Conservation (phyloP, 2,113 vertebrate species). For the Oceanites oceanicus region DNA sequence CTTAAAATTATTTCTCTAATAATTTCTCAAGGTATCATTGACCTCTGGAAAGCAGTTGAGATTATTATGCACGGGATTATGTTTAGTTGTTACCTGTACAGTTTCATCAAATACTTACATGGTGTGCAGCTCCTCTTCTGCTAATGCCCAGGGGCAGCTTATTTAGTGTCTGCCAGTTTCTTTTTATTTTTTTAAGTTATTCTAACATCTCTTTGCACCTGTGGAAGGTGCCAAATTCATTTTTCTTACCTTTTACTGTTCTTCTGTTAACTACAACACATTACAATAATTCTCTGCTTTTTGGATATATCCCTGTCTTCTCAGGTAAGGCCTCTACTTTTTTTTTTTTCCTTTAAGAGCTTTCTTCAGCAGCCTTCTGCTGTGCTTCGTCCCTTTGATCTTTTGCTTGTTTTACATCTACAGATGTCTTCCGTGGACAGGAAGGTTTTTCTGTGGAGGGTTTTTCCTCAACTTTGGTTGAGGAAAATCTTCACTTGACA, state of each 20-base stretch:
- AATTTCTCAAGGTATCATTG: not conserved
- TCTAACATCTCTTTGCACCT: not conserved
- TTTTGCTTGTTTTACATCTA: not conserved
- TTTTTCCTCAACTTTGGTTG: not conserved
- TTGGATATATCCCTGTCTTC: not conserved
- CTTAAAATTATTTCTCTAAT: not conserved
- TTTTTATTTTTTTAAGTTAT: not conserved
- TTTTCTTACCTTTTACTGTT: not conserved
- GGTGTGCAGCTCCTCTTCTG: not conserved
- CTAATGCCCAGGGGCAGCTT: not conserved
- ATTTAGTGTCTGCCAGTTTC: not conserved
- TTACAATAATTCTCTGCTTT: not conserved
- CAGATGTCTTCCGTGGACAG: not conserved
- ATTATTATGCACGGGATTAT: not conserved
- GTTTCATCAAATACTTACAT: not conserved
- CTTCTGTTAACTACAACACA: not conserved
- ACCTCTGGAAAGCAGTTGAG: not conserved
- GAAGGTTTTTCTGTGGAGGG: not conserved
- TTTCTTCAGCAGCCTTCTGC: not conserved
- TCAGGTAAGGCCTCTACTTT: not conserved
- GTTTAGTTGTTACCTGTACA: not conserved
- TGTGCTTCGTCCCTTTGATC: not conserved
- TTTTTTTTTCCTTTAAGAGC: not conserved
- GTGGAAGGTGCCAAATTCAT: not conserved
- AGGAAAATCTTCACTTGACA: not conserved